phyloP scores from a whole-genome alignment of 2,113 vertebrate genomes.

The Callipepla squamata region DNA sequence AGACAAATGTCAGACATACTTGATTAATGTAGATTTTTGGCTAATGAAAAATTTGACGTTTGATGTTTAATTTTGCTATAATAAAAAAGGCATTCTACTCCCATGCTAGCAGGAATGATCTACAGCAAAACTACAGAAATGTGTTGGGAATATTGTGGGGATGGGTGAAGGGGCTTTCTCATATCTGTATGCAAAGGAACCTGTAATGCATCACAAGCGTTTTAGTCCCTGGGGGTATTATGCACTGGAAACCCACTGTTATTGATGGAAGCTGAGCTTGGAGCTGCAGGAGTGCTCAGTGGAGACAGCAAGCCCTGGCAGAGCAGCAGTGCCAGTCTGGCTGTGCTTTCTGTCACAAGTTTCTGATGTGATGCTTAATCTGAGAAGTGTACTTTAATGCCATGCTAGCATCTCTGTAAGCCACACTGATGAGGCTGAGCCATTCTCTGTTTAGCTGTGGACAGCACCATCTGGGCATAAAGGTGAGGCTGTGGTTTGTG shows the following conservation, averaged over 20 bases:
- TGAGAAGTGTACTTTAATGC: background rate
- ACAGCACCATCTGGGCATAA: background rate
- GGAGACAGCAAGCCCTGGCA: background rate
- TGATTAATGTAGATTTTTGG: background rate
- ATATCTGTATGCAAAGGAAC: background rate
- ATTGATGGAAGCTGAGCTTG: background rate
- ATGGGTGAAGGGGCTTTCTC: background rate
- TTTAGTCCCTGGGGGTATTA: background rate
- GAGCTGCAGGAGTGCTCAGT: background rate
- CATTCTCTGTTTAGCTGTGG: no score
- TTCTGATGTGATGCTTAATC: background rate
- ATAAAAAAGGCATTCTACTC: background rate
- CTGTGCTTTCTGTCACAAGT: background rate
- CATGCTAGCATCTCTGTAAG: background rate
- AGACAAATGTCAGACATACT: background rate
- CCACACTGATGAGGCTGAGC: background rate
- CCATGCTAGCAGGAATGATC: background rate
- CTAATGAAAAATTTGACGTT: background rate
- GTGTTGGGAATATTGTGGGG: background rate
- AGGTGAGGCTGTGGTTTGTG: background rate
- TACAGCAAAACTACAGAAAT: background rate
- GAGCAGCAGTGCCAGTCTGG: background rate
- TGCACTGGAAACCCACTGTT: background rate
- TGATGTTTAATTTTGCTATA: background rate
- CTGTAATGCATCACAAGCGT: background rate